A percentile compares a stretch with the other conserved stretches of the same genome.
Evolutionary conservation across 2,797 vertebrate genomes (phyloP).

Genomic region (Holocentrus rufus): DNA sequence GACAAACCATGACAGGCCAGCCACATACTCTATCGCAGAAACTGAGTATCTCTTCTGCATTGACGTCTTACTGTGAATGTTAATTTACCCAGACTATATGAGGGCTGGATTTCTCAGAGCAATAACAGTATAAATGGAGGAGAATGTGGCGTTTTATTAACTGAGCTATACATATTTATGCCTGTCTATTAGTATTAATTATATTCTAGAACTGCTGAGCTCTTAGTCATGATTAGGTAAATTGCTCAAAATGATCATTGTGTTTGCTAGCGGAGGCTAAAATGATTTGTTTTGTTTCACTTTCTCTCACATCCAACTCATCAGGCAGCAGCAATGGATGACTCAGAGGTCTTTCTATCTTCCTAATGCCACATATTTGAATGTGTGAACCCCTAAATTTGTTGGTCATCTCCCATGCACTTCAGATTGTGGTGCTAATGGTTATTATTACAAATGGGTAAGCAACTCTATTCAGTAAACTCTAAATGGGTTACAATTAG

Average conservation of each 20-base stretch:
- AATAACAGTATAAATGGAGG: slow-evolving; percentile 14
- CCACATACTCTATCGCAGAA: slow-evolving; percentile 48
- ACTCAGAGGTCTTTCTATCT: slow-evolving; percentile 1
- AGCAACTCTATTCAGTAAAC: too few relatives aligned
- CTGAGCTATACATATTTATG: slow-evolving; percentile 50
- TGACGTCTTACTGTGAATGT: slow-evolving; percentile 40
- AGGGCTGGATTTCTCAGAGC: slow-evolving; percentile 15
- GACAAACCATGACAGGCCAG: slow-evolving; percentile 8
- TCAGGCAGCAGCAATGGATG: background rate
- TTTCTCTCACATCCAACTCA: slow-evolving; percentile 23
- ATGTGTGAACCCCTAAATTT: slow-evolving; percentile 6
- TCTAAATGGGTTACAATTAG: too few relatives aligned
- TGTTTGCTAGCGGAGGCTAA: slow-evolving; percentile 25
- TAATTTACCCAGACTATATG: slow-evolving; percentile 8
- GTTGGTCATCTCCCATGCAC: background rate
- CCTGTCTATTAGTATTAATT: slow-evolving; percentile 24
- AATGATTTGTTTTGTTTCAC: slow-evolving; percentile 15
- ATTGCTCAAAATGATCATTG: slow-evolving; percentile 33
- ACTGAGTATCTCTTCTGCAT: slow-evolving; percentile 26
- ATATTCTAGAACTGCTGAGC: slow-evolving; percentile 43
- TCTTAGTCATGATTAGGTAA: slow-evolving; percentile 32
- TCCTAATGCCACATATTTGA: background rate
- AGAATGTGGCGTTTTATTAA: slow-evolving; percentile 17
- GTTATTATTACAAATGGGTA: too few relatives aligned
- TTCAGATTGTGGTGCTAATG: too few relatives aligned